A percentile compares a stretch with the other conserved stretches of the same genome.
These are phyloP conservation scores for Venustaconcha ellipsiformis DNA, from an alignment of 1,140 invertebrate genomes.

Conservation along the genomic window DNA sequence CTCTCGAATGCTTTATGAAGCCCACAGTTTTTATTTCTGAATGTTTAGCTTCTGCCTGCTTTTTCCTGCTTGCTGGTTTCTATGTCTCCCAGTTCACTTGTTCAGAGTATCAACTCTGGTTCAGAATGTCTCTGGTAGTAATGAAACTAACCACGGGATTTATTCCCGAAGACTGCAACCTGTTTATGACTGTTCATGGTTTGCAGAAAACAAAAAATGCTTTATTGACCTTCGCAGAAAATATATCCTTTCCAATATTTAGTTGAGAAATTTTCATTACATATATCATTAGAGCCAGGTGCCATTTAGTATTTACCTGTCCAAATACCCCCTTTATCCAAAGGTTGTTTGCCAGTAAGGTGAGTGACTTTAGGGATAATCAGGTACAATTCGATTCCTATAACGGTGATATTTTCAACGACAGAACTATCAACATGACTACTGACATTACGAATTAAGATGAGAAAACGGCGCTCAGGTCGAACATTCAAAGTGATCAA, in stretches of 20 bases:
- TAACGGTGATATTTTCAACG: slow-evolving; percentile 4
- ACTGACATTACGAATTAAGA: slow-evolving; percentile 14
- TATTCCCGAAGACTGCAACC: slow-evolving; percentile 7
- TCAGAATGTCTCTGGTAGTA: slow-evolving; percentile 4
- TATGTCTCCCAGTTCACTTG: neutral
- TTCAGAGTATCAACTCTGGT: slow-evolving; percentile 2
- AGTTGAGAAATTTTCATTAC: slow-evolving; percentile 3
- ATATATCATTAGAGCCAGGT: slow-evolving; percentile 2
- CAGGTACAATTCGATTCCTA: slow-evolving; percentile 21
- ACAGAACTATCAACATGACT: slow-evolving; percentile 4
- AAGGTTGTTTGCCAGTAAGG: slow-evolving; percentile 1
- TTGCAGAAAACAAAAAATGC: slow-evolving; percentile 20
- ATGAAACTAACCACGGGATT: slow-evolving; percentile 2
- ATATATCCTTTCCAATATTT: slow-evolving; percentile 7
- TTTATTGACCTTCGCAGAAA: slow-evolving; percentile 21
- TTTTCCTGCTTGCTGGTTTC: too few species aligned
- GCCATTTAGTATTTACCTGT: slow-evolving; percentile 1
- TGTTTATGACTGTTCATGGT: slow-evolving; percentile 23
- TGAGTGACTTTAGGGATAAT: slow-evolving; percentile 14
- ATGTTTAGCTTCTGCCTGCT: too few species aligned
- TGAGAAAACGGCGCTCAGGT: slow-evolving; percentile 5
- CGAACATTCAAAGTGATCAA: slow-evolving; percentile 33
- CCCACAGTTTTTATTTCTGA: too few species aligned
- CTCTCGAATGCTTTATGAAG: too few species aligned
- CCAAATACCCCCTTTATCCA: slow-evolving; percentile 19